A percentile compares a stretch with the other conserved stretches of the same genome.
These are phyloP conservation scores for Rhimphoctona megacephalus DNA, from an alignment of 2,888 invertebrate genomes.

Conservation along the genomic window DNA sequence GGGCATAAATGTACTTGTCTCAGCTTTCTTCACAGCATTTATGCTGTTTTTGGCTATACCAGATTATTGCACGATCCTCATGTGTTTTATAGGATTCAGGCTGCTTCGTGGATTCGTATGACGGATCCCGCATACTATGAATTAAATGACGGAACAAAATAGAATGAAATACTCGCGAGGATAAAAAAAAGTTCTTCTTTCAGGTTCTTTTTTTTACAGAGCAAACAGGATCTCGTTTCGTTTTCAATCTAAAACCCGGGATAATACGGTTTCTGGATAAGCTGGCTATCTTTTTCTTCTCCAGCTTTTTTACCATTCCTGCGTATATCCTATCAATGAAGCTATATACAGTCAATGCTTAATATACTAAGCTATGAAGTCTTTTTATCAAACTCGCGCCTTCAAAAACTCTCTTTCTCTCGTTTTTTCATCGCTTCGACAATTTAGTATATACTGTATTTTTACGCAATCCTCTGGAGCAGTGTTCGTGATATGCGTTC, in stretches of 20 bases:
- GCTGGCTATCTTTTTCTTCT: constrained; percentile 31
- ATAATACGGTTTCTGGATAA: constrained; percentile 60
- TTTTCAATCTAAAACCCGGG: constrained; percentile 47
- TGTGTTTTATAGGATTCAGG: not conserved
- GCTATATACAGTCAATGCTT: constrained; percentile 28
- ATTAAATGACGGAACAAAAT: constrained; percentile 1
- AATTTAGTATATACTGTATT: constrained; percentile 38
- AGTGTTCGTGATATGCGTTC: constrained; percentile 46
- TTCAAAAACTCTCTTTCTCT: constrained; percentile 25
- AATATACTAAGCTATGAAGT: constrained; percentile 58
- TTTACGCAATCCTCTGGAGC: constrained; percentile 42
- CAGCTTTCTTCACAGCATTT: too few species aligned
- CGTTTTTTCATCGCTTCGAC: constrained; percentile 35
- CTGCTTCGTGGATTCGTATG: not conserved
- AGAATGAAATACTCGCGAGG: not conserved
- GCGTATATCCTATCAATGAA: constrained; percentile 40
- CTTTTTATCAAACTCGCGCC: constrained; percentile 62
- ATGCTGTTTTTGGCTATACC: too few species aligned
- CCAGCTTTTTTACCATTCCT: constrained; percentile 3
- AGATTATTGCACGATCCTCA: too few species aligned
- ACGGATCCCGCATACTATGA: not conserved
- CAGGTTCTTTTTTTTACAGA: not conserved
- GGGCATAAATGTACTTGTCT: too few species aligned
- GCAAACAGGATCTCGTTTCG: constrained; percentile 46
- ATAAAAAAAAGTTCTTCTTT: constrained; percentile 14